Evolutionary conservation across 2,888 invertebrate species (phyloP), one percentile per base, ranked within the genome.

Genomic region (Cephus sareptanus): DNA sequence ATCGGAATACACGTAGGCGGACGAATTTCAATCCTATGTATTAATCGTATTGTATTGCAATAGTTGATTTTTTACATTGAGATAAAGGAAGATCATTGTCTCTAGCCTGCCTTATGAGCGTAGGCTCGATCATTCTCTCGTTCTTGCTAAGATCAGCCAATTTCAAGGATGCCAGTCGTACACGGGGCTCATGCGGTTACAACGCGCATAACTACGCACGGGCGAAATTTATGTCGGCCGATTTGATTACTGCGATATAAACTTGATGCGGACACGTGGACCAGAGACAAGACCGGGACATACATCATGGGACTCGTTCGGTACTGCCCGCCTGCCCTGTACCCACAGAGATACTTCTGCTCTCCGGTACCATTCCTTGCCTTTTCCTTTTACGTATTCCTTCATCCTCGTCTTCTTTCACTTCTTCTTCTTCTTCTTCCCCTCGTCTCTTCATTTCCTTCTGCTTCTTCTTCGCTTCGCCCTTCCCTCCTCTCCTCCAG

Each of bases 231-330:
- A 85, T 90, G 87, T 87, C 86, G 85, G 86, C 87, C 86, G 90
- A 91, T 91, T 91, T 91, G 91, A 91, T 91, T 91, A 91, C 90
- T 88, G 87, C 88, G 91, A 91, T 91, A 91, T 89, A 89, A 90
- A 89, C 87, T 89, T 90, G 90, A 91, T 89, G 90, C 86, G 86
- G 87, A 88, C 86, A 86, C 88, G 84, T 81, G 81, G 85, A 86
- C 87, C 85, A 87, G 88, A 88, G 88, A 90, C 88, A 89, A 89
- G 89, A 89, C 89, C 87, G 87, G 89, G 88, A 87, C 89, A 91
- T 90, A 89, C 90, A 91, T 91, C 91, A 91, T 86, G 86, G 79
- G 87, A 87, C 85, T 86, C 86, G 87, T 88, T 88, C 86, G 84
- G 86, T 84, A 86, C 83, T 87, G 82, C 79, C 81, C 82, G 84